Evolutionary conservation across 2,113 vertebrate species (phyloP).

Genomic region (Hydrolagus affinis): DNA sequence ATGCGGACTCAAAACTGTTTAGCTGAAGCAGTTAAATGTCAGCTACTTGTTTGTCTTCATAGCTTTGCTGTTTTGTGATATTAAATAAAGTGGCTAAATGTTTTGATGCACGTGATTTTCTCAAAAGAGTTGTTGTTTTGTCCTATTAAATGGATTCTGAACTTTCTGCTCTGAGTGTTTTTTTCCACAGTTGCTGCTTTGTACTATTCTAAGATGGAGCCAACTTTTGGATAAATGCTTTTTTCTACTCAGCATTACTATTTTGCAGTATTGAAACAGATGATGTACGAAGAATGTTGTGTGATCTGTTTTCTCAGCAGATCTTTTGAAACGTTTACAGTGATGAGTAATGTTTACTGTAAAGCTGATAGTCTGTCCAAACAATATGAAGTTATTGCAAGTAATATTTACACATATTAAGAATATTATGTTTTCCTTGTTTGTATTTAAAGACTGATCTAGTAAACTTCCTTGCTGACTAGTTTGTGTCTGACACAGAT

Average conservation of each 20-base stretch:
- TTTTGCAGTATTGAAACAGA: not conserved
- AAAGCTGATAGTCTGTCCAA: conserved; percentile 20
- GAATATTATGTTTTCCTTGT: conserved; percentile 15
- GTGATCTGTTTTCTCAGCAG: not conserved
- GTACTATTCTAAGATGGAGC: not conserved
- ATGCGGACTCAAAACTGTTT: not conserved
- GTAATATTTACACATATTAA: conserved; percentile 14
- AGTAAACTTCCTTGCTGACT: not conserved
- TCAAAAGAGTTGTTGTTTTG: not conserved
- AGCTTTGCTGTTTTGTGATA: not conserved
- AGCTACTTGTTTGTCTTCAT: not conserved
- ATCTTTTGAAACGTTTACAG: conserved; percentile 4
- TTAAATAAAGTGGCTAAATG: not conserved
- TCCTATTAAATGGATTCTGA: not conserved
- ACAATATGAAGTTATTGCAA: conserved; percentile 22
- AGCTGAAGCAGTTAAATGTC: not conserved
- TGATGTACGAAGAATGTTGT: not conserved
- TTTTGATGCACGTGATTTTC: not conserved
- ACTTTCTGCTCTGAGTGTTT: not conserved
- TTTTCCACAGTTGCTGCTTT: conserved; percentile 2
- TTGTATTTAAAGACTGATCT: conserved; percentile 17
- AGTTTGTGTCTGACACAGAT: not conserved
- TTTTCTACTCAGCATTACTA: not conserved
- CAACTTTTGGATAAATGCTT: not conserved
- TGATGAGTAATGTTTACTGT: conserved; percentile 16